Evolutionary conservation across 2,797 vertebrate genomes (phyloP), one percentile per base, ranked within the genome.

Genomic region (Bradypodion pumilum): DNA sequence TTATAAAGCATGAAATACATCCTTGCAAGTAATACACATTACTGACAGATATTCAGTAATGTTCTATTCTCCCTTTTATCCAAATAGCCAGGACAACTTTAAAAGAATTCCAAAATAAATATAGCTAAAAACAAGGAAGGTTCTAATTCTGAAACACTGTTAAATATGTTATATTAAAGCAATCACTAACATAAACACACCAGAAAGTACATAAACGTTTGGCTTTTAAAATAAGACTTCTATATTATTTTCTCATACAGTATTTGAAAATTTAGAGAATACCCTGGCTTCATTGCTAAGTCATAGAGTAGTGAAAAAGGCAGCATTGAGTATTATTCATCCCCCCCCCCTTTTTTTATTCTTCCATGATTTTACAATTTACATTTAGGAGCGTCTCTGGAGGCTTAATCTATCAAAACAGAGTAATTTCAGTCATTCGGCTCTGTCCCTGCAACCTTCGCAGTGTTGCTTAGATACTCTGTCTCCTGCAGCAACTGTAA

Each of bases 381-480:
- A 70, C 81, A 88, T 89, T 87, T 83, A 60, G 88, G 82, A 75
- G 1, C 84, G 83, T 86, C 90, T 93, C 82, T 80, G 52, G 52
- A 74, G 37, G 62, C 49, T 62, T 81, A 72, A 46, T 85, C 90
- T 87, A 91, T 89, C 84, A 80, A 86, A 1, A 13, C 70, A 87
- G 88, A 88, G 84, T 87, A 81, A 91, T 94, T 93, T 92, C 78
- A 89, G 93, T 85, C 87, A 89, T 87, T 89, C 86, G 88, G 85
- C 85, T 88, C 87, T 65, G 73, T 70, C 86, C 77, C 85, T 81
- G 91, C 89, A 92, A 78, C 42, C 91, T 87, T 16, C 81, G 89
- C 83, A 29, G 56, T 87, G 93, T 94, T 94, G 94, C 92, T 91
- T 94, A 63, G 93, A 91, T 92, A 93, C 92, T 80, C 86, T 74